Conservation (phyloP, 2,888 invertebrate species). For the Thecophora atra region DNA sequence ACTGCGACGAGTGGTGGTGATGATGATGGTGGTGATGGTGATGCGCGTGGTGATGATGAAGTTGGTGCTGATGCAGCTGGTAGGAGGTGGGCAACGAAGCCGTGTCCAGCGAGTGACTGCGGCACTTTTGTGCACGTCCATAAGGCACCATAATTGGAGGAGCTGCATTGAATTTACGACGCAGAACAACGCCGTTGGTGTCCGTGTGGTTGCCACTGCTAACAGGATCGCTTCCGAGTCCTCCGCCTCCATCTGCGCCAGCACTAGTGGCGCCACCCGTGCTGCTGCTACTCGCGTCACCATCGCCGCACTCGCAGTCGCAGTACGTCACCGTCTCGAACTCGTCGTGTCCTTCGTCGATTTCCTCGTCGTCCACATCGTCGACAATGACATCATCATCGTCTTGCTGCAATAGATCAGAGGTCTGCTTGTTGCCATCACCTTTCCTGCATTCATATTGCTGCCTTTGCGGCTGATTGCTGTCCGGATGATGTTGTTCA, state of each 20-base stretch:
- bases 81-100: constrained; percentile 48
- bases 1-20: constrained; percentile 41
- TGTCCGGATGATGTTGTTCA: constrained; percentile 29
- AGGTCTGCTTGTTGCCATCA: constrained; percentile 36
- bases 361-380: constrained; percentile 49
- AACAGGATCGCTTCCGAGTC: constrained; percentile 38
- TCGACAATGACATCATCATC: constrained; percentile 46
- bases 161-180: constrained; percentile 60
- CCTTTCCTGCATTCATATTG: constrained; percentile 2
- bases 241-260: constrained; percentile 38
- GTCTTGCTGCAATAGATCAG: constrained; percentile 40
- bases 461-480: constrained; percentile 40
- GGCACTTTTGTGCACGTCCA: constrained; percentile 54
- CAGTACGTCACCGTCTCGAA: constrained; percentile 56
- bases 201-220: constrained; percentile 40
- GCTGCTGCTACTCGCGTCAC: constrained; percentile 57
- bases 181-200: constrained; percentile 55
- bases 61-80: constrained; percentile 45
- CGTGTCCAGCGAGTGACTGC: constrained; percentile 63
- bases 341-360: constrained; percentile 60
- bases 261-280: constrained; percentile 42
- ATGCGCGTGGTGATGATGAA: constrained; percentile 40
- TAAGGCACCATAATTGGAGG: constrained; percentile 56
- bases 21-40: constrained; percentile 43
- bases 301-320: constrained; percentile 60